A percentile compares a stretch with the other conserved stretches of the same genome.
Conservation (phyloP, 1,140 invertebrate genomes). For the Caenorhabditis brenneri region DNA sequence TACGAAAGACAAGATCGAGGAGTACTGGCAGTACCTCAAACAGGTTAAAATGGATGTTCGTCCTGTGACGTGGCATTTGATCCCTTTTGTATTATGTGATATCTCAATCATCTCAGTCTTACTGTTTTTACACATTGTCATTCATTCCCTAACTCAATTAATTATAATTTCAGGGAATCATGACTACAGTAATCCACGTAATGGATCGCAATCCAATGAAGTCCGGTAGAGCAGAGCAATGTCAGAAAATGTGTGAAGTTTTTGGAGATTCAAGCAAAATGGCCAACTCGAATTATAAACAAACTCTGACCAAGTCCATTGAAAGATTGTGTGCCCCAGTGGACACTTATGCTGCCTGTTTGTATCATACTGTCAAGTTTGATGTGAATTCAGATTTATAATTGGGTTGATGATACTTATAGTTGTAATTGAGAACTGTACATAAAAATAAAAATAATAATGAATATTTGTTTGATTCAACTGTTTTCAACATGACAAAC, state of each 20-base stretch:
- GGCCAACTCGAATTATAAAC: slow-evolving; percentile 4
- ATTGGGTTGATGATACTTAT: slow-evolving; percentile 19
- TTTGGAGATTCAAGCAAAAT: slow-evolving; percentile 38
- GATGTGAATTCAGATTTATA: slow-evolving; percentile 51
- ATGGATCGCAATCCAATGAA: slow-evolving; percentile 53
- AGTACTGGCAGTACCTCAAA: slow-evolving; percentile 60
- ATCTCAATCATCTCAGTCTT: not conserved
- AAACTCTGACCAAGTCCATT: slow-evolving; percentile 53
- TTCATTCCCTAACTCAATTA: not conserved
- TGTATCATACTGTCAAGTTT: slow-evolving; percentile 61
- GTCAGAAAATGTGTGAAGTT: slow-evolving; percentile 55
- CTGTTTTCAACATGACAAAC: not conserved
- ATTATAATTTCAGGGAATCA: slow-evolving; percentile 48
- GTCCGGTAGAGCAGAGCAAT: slow-evolving; percentile 48
- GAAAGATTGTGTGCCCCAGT: slow-evolving; percentile 51
- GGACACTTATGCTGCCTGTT: slow-evolving; percentile 57
- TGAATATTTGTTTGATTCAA: not conserved
- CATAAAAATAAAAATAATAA: not conserved
- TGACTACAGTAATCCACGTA: slow-evolving; percentile 59
- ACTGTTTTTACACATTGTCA: not conserved
- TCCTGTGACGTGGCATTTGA: not conserved
- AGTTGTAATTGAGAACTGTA: not conserved
- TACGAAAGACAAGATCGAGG: slow-evolving; percentile 49
- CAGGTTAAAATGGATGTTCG: slow-evolving; percentile 51
- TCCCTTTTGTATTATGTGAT: not conserved